Evolutionary conservation across 2,888 invertebrate species (phyloP), one percentile per base, ranked within the genome.

Genomic region (Lathronympha strigana): DNA sequence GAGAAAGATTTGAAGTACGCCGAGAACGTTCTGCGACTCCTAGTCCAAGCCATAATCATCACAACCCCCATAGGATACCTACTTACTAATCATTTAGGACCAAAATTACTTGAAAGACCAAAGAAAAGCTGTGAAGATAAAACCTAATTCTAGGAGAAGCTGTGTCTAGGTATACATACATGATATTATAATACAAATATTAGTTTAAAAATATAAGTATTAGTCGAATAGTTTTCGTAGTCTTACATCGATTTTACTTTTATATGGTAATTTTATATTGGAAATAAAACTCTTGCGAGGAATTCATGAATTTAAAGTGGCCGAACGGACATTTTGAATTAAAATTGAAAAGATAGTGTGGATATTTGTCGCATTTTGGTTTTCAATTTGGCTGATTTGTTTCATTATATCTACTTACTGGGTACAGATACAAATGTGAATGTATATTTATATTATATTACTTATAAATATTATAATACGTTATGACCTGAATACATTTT

Each of bases 61-160:
- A 88, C 88, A 0, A 91, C 91, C 1, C 90, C 90, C 0, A 73
- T 88, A 13, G 89, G 88, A 0, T 90, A 77, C 70, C 71, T 89
- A 2, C 83, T 90, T 15, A 85, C 87, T 4, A 83, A 85, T 51
- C 73, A 83, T 58, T 72, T 90, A 28, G 90, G 89, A 8, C 86
- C 87, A 2, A 71, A 75, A 25, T 73, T 92, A n/a, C 73, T 91
- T 36, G 78, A 72, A 49, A 75, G 72, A 58, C 73, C 74, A 43
- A 66, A 68, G 28, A 78, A 80, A 67, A 75, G 78, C 67, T 60
- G 36, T 60, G 49, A 54, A 47, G 54, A 36, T 38, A 47, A n/a
- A n/a, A 53, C 51, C 15, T 58, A 45, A 60, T 28, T 13, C 2
- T 40, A 28, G 19, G n/a, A n/a, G n/a, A n/a, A n/a, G n/a, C n/a